These are phyloP conservation scores for Phrynocephalus vlangalii DNA, from an alignment of 2,797 vertebrate species.

Conservation along the genomic window DNA sequence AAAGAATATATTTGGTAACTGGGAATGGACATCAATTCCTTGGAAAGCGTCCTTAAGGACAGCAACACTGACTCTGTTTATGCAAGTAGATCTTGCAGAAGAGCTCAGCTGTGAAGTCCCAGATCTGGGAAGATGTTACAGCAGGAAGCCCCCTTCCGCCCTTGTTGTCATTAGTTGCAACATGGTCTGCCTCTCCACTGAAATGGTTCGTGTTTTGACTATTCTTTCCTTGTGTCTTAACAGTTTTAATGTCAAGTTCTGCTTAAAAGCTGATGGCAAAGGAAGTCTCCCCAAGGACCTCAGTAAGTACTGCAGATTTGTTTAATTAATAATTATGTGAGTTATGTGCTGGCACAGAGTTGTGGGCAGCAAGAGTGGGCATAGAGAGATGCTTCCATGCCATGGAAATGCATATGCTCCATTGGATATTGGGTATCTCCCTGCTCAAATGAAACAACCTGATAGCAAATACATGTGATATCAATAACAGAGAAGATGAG, in stretches of 20 bases:
- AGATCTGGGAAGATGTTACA: background rate
- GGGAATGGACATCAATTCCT: background rate
- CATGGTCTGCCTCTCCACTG: background rate
- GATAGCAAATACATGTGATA: too few species aligned
- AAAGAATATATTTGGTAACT: background rate
- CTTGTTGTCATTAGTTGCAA: background rate
- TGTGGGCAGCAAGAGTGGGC: too few species aligned
- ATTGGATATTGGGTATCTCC: too few species aligned
- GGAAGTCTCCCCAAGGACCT: slow-evolving; percentile 82
- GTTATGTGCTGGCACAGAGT: too few species aligned
- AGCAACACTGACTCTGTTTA: background rate
- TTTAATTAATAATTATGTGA: background rate
- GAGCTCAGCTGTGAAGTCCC: too few species aligned
- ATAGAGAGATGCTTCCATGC: too few species aligned
- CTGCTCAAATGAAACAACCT: too few species aligned
- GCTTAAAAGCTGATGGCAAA: slow-evolving; percentile 87
- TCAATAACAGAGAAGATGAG: too few species aligned
- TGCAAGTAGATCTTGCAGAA: background rate
- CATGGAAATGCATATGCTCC: too few species aligned
- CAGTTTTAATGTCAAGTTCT: slow-evolving; percentile 94
- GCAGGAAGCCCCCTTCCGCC: background rate
- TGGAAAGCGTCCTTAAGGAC: background rate
- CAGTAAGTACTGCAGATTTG: slow-evolving; percentile 80
- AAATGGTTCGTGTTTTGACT: background rate
- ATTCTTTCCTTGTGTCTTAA: slow-evolving; percentile 45